Base-by-base conservation (phyloP, 2,888 invertebrate genomes). In the Papilio protenor region DNA sequence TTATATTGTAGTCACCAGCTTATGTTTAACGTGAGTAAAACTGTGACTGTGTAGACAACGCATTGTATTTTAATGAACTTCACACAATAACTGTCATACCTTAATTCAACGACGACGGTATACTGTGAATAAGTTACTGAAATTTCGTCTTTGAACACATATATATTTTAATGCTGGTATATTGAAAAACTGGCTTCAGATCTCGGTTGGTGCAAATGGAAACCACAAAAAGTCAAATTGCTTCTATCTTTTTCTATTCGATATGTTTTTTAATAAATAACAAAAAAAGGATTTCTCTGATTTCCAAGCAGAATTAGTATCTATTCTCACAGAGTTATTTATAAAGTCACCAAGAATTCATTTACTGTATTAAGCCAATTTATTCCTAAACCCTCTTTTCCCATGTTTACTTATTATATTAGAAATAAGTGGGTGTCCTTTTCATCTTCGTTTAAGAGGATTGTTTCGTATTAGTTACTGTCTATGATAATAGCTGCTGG, bases 381-480 rank as follows among this genome's bases (percentile, higher is more conserved):
- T 73, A 12, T n/a, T 55, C 27, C 33, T 21, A 64, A 40, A 66
- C 66, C 66, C 45, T 69, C n/a, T 69, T 33, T 16, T 21, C 33
- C 8, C 40, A 16, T 83, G 75, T 81, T 81, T 83, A 80, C 74
- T 66, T 78, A 77, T 77, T 21, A 71, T 69, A 79, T 81, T 77
- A 82, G 57, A 69, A 40, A 66, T 23, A 76, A 75, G 66, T 72
- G 73, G 61, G 64, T 66, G 74, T 74, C 52, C 59, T 71, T 45
- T 83, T 77, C 66, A 77, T 84, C 83, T 84, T 84, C 79, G 86
- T 92, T 91, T 86, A 81, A 69, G 81, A 87, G 80, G 83, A 86
- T 84, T 86, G 87, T 85, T 87, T 86, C 86, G 84, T 81, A 90
- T 92, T 90, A 89, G 87, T 91, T 83, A 87, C 83, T 87, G 89